These are phyloP conservation scores for Julus scanicus DNA, from an alignment of 2,888 invertebrate species.

Conservation along the genomic window DNA sequence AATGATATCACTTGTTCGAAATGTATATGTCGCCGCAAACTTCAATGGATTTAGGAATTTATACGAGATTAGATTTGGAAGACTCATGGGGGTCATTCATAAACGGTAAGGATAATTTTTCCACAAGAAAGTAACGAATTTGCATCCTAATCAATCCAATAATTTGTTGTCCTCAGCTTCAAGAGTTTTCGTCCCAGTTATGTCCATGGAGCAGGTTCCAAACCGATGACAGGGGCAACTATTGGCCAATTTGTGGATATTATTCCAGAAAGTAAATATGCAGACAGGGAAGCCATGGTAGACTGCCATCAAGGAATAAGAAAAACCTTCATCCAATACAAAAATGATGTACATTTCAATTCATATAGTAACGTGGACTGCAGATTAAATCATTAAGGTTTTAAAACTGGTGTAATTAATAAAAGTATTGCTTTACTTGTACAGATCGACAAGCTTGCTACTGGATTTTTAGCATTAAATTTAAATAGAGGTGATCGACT, in stretches of 20 bases:
- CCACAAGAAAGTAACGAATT: neutral
- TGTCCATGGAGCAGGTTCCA: constrained; percentile 64
- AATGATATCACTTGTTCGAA: neutral
- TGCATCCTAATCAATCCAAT: neutral
- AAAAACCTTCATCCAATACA: constrained; percentile 70
- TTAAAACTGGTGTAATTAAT: no score
- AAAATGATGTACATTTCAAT: constrained; percentile 65
- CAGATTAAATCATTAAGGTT: neutral
- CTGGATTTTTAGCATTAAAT: constrained; percentile 76
- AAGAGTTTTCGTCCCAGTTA: constrained; percentile 18
- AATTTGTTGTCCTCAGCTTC: neutral
- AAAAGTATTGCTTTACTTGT: no score
- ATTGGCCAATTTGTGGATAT: constrained; percentile 72
- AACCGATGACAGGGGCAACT: constrained; percentile 70
- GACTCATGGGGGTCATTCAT: neutral
- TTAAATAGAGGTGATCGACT: constrained; percentile 78
- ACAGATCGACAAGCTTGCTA: constrained; percentile 77
- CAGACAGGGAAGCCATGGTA: constrained; percentile 72
- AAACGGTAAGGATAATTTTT: neutral
- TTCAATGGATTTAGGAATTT: neutral
- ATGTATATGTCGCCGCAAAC: neutral
- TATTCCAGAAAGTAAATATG: constrained; percentile 70
- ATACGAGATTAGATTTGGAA: neutral
- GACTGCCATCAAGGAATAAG: constrained; percentile 70
- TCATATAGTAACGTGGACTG: neutral